Base-by-base conservation (phyloP, 2,888 invertebrate species). In the Tenodera sinensis region DNA sequence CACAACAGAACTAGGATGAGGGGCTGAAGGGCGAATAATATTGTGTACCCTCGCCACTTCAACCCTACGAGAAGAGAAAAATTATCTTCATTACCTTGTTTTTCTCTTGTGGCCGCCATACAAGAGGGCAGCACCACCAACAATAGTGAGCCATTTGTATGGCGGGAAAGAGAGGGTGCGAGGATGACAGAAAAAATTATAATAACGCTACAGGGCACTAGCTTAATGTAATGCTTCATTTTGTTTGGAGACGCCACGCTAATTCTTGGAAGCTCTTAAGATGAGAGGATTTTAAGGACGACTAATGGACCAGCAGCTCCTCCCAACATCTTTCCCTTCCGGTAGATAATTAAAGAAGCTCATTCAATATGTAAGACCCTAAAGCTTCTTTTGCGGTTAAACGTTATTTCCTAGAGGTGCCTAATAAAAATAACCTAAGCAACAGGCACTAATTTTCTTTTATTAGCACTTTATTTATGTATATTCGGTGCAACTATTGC, bases 71-170 rank as follows among this genome's bases (percentile, higher is more conserved):
- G 27, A 30, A 28, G 30, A 34, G 42, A 87, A 81, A 87, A 87
- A 87, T 87, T 87, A 82, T 87, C 71, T 27, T 87, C 87, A 87
- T 87, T 87, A 87, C 87, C 87, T 87, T 87, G 87, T 87, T 87
- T 87, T 87, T 83, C 87, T 87, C 87, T 87, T 87, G 87, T 87
- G 87, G 27, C 86, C 86, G 81, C 47, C 86, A 86, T 86, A 86
- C 85, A 84, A 84, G 84, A 84, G 34, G 34, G 28, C 30, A 34
- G 30, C 84, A n/a, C 25, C 47, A 71, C 34, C 84, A 85, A 85
- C 85, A 85, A 85, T 85, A 85, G 85, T 71, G 85, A 54, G 85
- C 85, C 71, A 85, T 71, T 71, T 85, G 85, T 34, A 84, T 71
- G 54, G 25, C 54, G 54, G 20, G 54, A 71, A 71, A 15, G 25